Conservation (phyloP, 2,113 vertebrate species). For the Mesembrinibis cayennensis region DNA sequence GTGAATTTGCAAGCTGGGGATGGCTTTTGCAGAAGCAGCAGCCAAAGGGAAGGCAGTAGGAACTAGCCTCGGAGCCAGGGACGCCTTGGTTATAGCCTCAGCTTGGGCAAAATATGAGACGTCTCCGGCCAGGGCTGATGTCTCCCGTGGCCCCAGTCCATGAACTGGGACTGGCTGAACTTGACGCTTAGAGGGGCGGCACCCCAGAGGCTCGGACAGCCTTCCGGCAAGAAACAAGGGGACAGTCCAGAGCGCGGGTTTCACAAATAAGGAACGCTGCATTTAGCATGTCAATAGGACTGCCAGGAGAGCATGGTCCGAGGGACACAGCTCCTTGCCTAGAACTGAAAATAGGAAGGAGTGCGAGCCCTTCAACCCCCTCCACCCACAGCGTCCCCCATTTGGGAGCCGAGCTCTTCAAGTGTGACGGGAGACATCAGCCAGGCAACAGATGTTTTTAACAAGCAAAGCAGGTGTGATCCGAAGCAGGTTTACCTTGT, state of each 20-base stretch:
- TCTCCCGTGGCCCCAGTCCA: not conserved
- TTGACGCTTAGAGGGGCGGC: not conserved
- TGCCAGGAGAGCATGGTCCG: not conserved
- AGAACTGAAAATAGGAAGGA: not conserved
- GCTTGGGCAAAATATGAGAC: not conserved
- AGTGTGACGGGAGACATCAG: accelerated
- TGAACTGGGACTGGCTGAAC: not conserved
- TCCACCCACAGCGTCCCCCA: not conserved
- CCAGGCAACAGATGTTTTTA: not conserved
- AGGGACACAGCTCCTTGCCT: not conserved
- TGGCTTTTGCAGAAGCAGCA: not conserved
- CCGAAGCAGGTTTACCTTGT: not conserved
- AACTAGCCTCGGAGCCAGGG: not conserved
- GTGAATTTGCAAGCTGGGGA: not conserved
- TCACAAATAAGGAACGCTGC: not conserved
- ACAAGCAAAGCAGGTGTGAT: not conserved
- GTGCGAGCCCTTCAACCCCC: not conserved
- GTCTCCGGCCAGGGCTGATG: not conserved
- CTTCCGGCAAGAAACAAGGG: not conserved
- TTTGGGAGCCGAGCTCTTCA: not conserved
- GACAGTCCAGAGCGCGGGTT: not conserved
- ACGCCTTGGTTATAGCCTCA: not conserved
- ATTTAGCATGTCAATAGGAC: not conserved
- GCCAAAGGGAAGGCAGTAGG: not conserved
- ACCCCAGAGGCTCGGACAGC: not conserved